phyloP scores from a whole-genome alignment of 37 sponge, comb jelly and placozoan genomes.

The Agelas oroides region DNA sequence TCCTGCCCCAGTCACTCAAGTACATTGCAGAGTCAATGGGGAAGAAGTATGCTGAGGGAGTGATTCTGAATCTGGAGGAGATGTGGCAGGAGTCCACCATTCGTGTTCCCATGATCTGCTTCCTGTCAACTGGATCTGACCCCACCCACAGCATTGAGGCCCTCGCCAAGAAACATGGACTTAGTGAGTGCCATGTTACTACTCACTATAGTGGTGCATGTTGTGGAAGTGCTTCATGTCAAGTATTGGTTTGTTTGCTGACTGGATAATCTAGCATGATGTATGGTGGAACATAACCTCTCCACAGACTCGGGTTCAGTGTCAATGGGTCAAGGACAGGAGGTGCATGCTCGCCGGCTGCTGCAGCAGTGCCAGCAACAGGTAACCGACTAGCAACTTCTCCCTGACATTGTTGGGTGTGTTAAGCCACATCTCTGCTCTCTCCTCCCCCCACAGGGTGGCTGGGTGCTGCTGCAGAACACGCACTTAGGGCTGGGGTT shows the following conservation, averaged over 20 bases:
- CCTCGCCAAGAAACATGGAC: slow-evolving; percentile 86
- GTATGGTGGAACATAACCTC: neutral
- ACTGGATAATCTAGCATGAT: neutral
- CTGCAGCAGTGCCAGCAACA: slow-evolving; percentile 82
- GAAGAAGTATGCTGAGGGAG: slow-evolving; percentile 94
- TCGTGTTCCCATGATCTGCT: slow-evolving; percentile 93
- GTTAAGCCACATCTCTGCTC: neutral
- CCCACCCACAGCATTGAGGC: slow-evolving; percentile 94
- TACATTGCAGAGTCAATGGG: slow-evolving; percentile 97
- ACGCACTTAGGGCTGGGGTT: slow-evolving; percentile 94
- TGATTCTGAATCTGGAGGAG: slow-evolving; percentile 93
- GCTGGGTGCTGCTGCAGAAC: slow-evolving; percentile 99
- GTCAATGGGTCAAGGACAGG: slow-evolving; percentile 99
- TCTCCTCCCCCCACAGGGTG: slow-evolving; percentile 73
- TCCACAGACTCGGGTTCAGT: slow-evolving; percentile 82
- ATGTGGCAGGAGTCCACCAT: slow-evolving; percentile 93
- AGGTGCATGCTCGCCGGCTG: slow-evolving; percentile 95
- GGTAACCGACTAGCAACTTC: slow-evolving; percentile 9
- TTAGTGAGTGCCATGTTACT: slow-evolving; percentile 49
- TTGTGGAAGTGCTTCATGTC: neutral
- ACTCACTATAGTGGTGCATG: neutral
- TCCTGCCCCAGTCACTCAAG: slow-evolving; percentile 92
- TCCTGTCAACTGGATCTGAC: slow-evolving; percentile 98
- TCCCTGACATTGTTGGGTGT: neutral
- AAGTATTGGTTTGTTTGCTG: neutral